phyloP scores from a whole-genome alignment of 2,113 vertebrate genomes.

The Sphaerodactylus townsendi region DNA sequence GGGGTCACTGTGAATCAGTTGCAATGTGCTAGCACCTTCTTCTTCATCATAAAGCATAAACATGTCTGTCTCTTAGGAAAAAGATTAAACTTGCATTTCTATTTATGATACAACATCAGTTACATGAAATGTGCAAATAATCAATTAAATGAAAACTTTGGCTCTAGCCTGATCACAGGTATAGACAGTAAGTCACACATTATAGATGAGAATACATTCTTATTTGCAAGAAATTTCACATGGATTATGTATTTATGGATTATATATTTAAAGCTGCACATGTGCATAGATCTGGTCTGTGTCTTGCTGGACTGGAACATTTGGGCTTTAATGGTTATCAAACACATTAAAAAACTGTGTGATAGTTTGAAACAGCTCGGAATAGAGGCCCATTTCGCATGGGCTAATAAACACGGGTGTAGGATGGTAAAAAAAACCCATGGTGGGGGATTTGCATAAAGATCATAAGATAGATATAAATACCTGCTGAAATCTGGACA shows the following conservation, averaged over 20 bases:
- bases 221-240: background rate
- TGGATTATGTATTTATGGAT: too few relatives aligned
- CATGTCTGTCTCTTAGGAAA: background rate
- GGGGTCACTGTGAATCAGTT: too few relatives aligned
- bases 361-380: background rate
- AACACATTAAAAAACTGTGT: background rate
- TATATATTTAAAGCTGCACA: too few relatives aligned
- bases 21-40: background rate
- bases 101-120: background rate
- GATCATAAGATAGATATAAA: background rate
- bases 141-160: background rate
- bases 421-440: too few relatives aligned
- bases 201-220: background rate
- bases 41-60: background rate
- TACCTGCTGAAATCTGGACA: background rate
- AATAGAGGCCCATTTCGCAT: too few relatives aligned
- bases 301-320: background rate
- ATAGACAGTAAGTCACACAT: background rate
- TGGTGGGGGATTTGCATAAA: too few relatives aligned
- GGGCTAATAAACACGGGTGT: too few relatives aligned
- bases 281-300: background rate
- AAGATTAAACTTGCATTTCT: background rate
- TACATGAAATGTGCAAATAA: background rate
- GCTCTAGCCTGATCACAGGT: background rate
- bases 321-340: background rate